Base-by-base conservation (phyloP, 1,140 invertebrate genomes). In the Trichomalopsis sarcophagae region DNA sequence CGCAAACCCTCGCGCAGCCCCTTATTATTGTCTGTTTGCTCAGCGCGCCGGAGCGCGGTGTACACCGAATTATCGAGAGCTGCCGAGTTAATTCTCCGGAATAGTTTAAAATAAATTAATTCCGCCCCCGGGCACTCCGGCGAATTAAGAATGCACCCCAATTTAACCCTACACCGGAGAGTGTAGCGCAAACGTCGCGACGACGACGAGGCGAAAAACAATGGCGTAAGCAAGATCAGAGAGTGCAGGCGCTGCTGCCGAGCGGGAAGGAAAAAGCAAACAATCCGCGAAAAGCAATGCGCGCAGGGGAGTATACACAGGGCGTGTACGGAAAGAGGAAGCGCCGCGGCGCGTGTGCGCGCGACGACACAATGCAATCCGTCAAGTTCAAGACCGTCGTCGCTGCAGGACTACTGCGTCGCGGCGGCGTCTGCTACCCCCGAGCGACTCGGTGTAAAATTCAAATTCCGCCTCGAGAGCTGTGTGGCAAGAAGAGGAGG, bases 381-480 rank as follows among this genome's bases (percentile, higher is more conserved):
- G 80, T 81, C 66, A 81, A 81, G 80, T 81, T 81, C 80, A 81
- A 81, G 68, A 81, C 71, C 62, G 79, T 21, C 68, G 40, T 5
- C 36, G 27, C 14, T 7, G 36, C 47, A n/a, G 74, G 47, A 76
- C 36, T 74, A 17, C 36, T 10, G 9, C 7, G 74, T n/a, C 0
- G 21, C 44, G 75, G 74, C 7, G 3, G 9, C 23, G 75, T n/a
- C 17, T 23, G 75, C 75, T n/a, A 36, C 13, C 75, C 75, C n/a
- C 75, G 75, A 55, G 75, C 75, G 75, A 11, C 75, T 77, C 33
- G 27, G 73, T 75, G 75, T 27, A 77, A 77, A 55, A 77, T 77
- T 77, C 44, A 77, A 77, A 77, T 77, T 77, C 21, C 47, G 75
- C 75, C 55, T 21, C 23, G 40, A 44, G 33, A 44, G 7, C 27